Evolutionary conservation across 2,888 invertebrate genomes (phyloP).

Genomic region (Tupiocoris notatus): DNA sequence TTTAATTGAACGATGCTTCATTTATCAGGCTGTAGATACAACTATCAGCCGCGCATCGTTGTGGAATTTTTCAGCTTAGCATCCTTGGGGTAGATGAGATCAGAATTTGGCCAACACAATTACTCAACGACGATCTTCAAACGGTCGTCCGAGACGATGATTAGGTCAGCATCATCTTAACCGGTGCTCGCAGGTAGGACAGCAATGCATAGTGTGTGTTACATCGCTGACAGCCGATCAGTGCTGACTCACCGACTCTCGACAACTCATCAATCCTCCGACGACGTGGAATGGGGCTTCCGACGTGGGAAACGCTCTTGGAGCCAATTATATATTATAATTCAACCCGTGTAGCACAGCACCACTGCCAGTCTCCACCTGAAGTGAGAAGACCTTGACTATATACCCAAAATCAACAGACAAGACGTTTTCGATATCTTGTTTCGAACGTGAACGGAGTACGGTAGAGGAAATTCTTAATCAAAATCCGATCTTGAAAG

Average conservation of each 20-base stretch:
- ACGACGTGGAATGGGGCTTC: constrained; percentile 33
- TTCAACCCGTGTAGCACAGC: constrained; percentile 28
- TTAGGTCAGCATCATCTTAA: background rate
- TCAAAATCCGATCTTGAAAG: background rate
- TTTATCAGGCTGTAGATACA: no score
- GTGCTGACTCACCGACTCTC: constrained; percentile 37
- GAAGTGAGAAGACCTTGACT: no score
- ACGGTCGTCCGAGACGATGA: background rate
- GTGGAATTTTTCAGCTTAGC: no score
- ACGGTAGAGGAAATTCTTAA: constrained; percentile 17
- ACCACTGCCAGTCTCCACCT: constrained; percentile 1
- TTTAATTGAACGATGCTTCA: no score
- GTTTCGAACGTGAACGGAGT: constrained; percentile 21
- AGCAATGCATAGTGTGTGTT: constrained; percentile 2
- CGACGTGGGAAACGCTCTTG: constrained; percentile 36
- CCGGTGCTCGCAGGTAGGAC: background rate
- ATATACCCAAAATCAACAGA: background rate
- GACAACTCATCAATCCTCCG: constrained; percentile 41
- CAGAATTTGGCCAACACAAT: background rate
- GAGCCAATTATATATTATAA: constrained; percentile 41
- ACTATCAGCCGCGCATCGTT: no score
- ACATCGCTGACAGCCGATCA: constrained; percentile 33
- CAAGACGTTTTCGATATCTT: background rate
- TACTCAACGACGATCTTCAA: background rate
- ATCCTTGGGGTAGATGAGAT: no score